Percentiles rank a stretch among this genome's conserved stretches.
Evolutionary conservation across 2,113 vertebrate species (phyloP).

Genomic region (Melanerpes formicivorus): DNA sequence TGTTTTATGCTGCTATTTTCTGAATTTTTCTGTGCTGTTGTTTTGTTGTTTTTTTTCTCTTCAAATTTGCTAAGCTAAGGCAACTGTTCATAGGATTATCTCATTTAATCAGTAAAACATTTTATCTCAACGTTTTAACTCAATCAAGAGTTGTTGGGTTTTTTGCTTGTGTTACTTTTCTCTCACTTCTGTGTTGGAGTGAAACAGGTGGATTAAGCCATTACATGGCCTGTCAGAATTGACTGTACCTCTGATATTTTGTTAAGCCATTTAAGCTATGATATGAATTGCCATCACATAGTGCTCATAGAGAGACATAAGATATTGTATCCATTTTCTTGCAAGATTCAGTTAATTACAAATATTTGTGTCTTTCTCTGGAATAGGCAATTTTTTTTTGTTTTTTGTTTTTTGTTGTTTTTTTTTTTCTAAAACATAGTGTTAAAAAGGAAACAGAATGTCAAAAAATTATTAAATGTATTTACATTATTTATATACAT

Average conservation of each 20-base stretch:
- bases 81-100: too few relatives aligned
- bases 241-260: neutral
- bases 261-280: neutral
- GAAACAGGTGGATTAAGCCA: too few relatives aligned
- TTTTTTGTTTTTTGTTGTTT: neutral
- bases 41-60: too few relatives aligned
- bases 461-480: neutral
- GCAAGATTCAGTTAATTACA: neutral
- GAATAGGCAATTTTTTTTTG: neutral
- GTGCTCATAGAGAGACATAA: neutral
- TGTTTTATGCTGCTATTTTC: too few relatives aligned
- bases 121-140: too few relatives aligned
- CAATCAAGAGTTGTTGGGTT: too few relatives aligned
- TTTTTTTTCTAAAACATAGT: neutral
- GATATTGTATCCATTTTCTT: neutral
- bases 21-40: too few relatives aligned
- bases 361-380: neutral
- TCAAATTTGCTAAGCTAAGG: too few relatives aligned
- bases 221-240: neutral
- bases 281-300: neutral
- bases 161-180: too few relatives aligned
- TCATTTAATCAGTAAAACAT: too few relatives aligned
- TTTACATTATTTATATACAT: neutral
- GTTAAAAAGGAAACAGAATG: neutral
- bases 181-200: too few relatives aligned